phyloP scores from a whole-genome alignment of 1,140 invertebrate species.

The Pseudachorutes palmiensis region DNA sequence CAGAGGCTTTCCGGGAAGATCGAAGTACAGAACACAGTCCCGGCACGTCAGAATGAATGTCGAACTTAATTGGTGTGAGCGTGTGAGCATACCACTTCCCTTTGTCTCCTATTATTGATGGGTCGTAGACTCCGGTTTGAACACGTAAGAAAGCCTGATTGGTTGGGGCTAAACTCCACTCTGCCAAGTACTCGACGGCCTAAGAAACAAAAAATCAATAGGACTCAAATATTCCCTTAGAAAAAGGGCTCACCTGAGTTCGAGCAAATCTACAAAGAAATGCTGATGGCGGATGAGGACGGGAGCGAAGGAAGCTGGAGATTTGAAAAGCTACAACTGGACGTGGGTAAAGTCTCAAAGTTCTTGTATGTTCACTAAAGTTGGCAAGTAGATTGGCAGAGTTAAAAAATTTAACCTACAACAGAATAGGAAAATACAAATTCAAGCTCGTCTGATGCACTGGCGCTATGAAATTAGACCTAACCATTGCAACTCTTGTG shows the following conservation, averaged over 20 bases:
- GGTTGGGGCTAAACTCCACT: conserved; percentile 92
- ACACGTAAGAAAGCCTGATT: conserved; percentile 96
- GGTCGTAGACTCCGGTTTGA: conserved; percentile 92
- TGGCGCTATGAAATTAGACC: too few species aligned
- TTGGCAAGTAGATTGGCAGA: conserved; percentile 94
- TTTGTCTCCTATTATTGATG: conserved; percentile 92
- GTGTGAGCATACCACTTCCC: conserved; percentile 83
- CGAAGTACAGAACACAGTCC: conserved; percentile 32
- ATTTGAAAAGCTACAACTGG: conserved; percentile 99
- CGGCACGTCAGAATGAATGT: conserved; percentile 50
- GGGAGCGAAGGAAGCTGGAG: conserved; percentile 90
- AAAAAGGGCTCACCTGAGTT: conserved; percentile 76
- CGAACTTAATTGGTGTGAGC: conserved; percentile 81
- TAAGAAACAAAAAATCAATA: conserved; percentile 41
- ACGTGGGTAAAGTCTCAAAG: conserved; percentile 87
- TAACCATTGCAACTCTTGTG: conserved; percentile 92
- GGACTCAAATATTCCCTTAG: conserved; percentile 8
- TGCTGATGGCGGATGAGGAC: conserved; percentile 66
- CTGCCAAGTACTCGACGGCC: conserved; percentile 96
- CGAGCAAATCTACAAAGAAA: conserved; percentile 87
- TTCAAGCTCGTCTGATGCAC: too few species aligned
- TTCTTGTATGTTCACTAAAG: conserved; percentile 95
- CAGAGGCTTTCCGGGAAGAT: conserved; percentile 26
- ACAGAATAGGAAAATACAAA: not conserved
- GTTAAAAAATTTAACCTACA: conserved; percentile 90